A percentile compares a stretch with the other conserved stretches of the same genome.
Conservation (phyloP, 92 coral and sea anemone species). For the Zoanthus sansibaricus region DNA sequence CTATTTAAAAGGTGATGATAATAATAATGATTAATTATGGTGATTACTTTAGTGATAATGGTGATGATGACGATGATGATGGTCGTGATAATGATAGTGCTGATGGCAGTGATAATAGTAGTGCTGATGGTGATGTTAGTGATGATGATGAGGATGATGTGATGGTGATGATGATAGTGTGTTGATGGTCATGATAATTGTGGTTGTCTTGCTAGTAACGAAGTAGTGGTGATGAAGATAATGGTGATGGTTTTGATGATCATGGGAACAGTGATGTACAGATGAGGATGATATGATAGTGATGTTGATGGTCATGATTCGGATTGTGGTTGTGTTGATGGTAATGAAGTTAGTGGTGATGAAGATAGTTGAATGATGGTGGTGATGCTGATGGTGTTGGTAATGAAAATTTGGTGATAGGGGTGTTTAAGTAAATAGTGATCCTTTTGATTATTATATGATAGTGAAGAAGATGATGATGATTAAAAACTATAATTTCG, state of each 20-base stretch:
- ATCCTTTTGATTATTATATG: no score
- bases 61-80: neutral
- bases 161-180: neutral
- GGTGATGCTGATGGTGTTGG: neutral
- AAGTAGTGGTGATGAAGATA: no score
- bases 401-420: no score
- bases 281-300: no score
- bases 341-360: no score
- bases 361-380: no score
- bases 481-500: no score
- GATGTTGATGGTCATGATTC: neutral
- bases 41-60: no score
- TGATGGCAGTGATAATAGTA: neutral
- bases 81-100: neutral
- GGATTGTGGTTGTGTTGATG: neutral
- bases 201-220: neutral
- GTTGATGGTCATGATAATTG: neutral
- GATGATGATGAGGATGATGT: neutral
- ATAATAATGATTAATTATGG: no score
- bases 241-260: neutral
- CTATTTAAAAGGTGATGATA: no score
- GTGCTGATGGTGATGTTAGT: neutral
- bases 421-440: neutral
- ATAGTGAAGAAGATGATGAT: no score
- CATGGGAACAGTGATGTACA: no score